These are phyloP conservation scores for Temnothorax rugatulus DNA, from an alignment of 2,888 invertebrate genomes.

Conservation along the genomic window DNA sequence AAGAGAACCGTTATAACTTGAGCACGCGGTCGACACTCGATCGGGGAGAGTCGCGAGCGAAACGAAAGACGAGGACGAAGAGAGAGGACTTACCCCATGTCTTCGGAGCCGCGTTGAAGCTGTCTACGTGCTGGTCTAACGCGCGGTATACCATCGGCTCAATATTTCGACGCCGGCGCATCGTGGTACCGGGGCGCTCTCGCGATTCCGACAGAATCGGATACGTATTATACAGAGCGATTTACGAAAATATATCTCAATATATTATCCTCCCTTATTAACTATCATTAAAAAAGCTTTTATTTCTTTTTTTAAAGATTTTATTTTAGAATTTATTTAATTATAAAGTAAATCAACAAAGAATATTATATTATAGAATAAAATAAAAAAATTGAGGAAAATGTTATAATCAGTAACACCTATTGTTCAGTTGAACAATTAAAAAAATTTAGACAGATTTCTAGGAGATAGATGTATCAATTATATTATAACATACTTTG, in stretches of 20 bases:
- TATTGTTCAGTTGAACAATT: no score
- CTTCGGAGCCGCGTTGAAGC: conserved; percentile 78
- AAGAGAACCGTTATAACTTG: not conserved
- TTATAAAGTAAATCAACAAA: not conserved
- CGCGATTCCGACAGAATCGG: conserved; percentile 69
- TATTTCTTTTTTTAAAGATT: not conserved
- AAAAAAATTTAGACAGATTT: no score
- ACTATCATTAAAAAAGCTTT: not conserved
- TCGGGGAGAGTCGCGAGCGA: not conserved
- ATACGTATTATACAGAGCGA: conserved; percentile 58
- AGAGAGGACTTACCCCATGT: conserved; percentile 84
- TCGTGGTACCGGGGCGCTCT: conserved; percentile 51
- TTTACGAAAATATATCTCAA: not conserved
- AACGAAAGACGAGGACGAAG: conserved; percentile 55
- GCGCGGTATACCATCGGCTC: conserved; percentile 80
- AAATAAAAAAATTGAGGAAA: not conserved
- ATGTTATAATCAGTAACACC: no score
- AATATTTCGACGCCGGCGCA: conserved; percentile 84
- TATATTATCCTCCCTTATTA: not conserved
- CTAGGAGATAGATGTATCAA: no score
- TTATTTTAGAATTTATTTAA: not conserved
- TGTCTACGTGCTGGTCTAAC: conserved; percentile 54
- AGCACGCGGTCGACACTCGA: conserved; percentile 2
- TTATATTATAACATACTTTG: no score
- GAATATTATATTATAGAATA: not conserved